These are phyloP conservation scores for Drosophila subobscura DNA, from an alignment of 1,140 invertebrate species.

Conservation along the genomic window DNA sequence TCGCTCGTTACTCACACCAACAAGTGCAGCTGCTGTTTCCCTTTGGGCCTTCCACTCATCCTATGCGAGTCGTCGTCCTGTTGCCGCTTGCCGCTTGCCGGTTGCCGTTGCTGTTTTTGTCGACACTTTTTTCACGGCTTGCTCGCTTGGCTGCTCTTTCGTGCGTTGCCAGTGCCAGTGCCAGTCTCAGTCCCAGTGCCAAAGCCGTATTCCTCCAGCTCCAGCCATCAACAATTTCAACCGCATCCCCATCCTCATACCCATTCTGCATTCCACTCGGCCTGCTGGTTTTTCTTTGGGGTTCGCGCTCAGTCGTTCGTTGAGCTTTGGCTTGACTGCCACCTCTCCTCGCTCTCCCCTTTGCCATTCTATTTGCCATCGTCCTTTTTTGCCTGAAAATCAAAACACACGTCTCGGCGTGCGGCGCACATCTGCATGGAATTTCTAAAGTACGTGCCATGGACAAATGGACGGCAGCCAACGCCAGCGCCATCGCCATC, in stretches of 20 bases:
- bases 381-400: conserved; percentile 72
- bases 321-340: conserved; percentile 60
- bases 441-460: conserved; percentile 81
- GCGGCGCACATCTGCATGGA: conserved; percentile 80
- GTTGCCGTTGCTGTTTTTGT: conserved; percentile 68
- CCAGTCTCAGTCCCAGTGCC: conserved; percentile 15
- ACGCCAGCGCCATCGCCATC: conserved; percentile 44
- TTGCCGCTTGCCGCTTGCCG: conserved; percentile 40
- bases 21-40: conserved; percentile 68
- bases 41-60: conserved; percentile 29
- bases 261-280: conserved; percentile 1
- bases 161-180: conserved; percentile 67
- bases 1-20: conserved; percentile 80
- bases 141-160: conserved; percentile 80
- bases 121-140: conserved; percentile 81
- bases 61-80: conserved; percentile 41
- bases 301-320: conserved; percentile 53
- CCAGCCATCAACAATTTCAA: conserved; percentile 16
- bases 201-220: not conserved
- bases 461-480: conserved; percentile 55
- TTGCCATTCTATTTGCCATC: not conserved
- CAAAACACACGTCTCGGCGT: conserved; percentile 82
- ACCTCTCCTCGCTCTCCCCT: conserved; percentile 5
- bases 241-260: conserved; percentile 27
- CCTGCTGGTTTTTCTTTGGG: conserved; percentile 56